Evolutionary conservation across 2,888 invertebrate species (phyloP).

Genomic region (Perithous albicinctus): DNA sequence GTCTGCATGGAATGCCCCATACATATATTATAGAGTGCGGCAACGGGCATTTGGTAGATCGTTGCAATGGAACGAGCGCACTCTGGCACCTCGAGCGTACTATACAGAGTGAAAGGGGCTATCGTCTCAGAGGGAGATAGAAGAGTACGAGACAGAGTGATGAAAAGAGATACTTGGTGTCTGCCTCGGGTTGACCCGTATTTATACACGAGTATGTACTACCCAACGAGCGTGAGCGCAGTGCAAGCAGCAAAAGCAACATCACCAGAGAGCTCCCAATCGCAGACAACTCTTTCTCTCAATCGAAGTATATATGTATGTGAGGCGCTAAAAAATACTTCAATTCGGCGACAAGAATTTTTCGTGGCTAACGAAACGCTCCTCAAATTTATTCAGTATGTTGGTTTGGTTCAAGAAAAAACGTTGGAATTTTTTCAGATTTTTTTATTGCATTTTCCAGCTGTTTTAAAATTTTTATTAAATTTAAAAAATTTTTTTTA

Average conservation of each 20-base stretch:
- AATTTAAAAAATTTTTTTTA: no score
- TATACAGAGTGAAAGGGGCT: constrained; percentile 65
- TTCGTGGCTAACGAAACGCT: no score
- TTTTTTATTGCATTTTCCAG: no score
- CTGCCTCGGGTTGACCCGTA: constrained; percentile 59
- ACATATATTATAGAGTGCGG: background rate
- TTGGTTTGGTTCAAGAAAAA: no score
- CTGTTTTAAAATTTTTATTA: no score
- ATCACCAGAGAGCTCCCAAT: background rate
- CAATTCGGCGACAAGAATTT: no score
- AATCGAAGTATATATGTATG: background rate
- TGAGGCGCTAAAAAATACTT: no score
- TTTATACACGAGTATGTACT: constrained; percentile 40
- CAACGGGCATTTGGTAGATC: constrained; percentile 31
- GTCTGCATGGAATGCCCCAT: no score
- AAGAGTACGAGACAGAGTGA: constrained; percentile 40
- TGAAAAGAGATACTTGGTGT: constrained; percentile 39
- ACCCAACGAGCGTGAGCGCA: background rate
- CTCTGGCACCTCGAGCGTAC: constrained; percentile 38
- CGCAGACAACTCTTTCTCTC: background rate
- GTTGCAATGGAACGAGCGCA: constrained; percentile 55
- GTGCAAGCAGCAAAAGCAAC: constrained; percentile 13
- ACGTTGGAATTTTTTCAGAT: no score
- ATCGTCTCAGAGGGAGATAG: constrained; percentile 52
- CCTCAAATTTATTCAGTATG: no score